Conservation (phyloP, 2,113 vertebrate species). For the Aix galericulata region DNA sequence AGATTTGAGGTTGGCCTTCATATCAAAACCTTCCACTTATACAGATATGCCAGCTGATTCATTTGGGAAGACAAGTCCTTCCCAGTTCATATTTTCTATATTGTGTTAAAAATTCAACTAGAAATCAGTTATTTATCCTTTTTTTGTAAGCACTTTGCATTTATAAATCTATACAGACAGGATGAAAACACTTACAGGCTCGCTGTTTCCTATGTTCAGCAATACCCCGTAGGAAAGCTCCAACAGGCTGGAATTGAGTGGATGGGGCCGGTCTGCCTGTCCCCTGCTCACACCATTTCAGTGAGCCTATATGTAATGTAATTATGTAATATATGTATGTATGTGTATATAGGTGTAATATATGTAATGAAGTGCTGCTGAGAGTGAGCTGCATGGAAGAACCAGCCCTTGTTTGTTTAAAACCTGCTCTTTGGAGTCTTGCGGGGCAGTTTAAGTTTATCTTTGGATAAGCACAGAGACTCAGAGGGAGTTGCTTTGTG, state of each 20-base stretch:
- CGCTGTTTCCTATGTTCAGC: neutral
- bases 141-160: neutral
- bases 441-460: neutral
- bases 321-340: no score
- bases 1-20: neutral
- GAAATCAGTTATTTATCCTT: neutral
- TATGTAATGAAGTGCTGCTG: neutral
- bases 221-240: neutral
- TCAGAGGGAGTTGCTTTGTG: neutral
- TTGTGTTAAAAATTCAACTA: neutral
- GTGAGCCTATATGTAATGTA: neutral
- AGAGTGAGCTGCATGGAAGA: neutral
- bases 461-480: neutral
- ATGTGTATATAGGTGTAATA: no score
- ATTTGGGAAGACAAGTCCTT: neutral
- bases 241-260: fast-evolving
- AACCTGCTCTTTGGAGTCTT: neutral
- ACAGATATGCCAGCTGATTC: neutral
- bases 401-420: neutral
- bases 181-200: neutral
- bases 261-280: neutral
- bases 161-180: neutral
- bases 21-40: neutral
- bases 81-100: neutral
- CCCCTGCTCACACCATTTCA: neutral